Evolutionary conservation across 2,113 vertebrate species (phyloP), one percentile per base, ranked within the genome.

Genomic region (Limanda limanda): DNA sequence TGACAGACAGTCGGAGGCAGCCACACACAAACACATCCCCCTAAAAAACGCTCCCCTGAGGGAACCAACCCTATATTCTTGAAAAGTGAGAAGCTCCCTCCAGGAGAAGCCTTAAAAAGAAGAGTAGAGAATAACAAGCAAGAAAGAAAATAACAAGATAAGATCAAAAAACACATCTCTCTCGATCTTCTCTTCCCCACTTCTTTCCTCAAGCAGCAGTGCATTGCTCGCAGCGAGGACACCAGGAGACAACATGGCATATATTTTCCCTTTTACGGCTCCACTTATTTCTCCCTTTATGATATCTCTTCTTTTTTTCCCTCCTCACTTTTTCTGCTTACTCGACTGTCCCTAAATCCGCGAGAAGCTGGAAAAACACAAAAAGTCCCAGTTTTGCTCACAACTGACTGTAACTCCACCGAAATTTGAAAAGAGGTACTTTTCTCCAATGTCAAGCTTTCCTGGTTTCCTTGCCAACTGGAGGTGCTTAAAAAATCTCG

Each of bases 131-230:
- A 79, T 83, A 88, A 86, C 75, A 76, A 82, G 77, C 58, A 62
- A 61, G 48, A 52, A 63, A 84, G 70, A 64, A 80, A 82, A 87
- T 74, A 79, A 78, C 61, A 84, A 69, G 79, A 88, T 84, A 58
- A 78, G 45, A 88, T 83, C 82, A 78, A 79, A 79, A 88, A 78
- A 82, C 71, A 82, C 60, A 51, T 57, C 42, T 71, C 64, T 25
- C 47, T 73, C 59, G 14, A 35, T 78, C 56, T 55, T 31, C 69
- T 37, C 51, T 47, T 61, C 65, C 17, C 45, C 66, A 12, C 51
- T 64, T 63, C 66, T 79, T 62, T 82, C 62, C 62, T 84, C 59
- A 45, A 81, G 79, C 68, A 27, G 45, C 35, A 14, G 48, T 47
- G 70, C 81, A 63, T 51, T 64, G 72, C 68, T 76, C 5, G 10